Percentiles rank a stretch among this genome's conserved stretches.
These are phyloP conservation scores for Byasa hedistus DNA, from an alignment of 2,888 invertebrate species.

Conservation along the genomic window DNA sequence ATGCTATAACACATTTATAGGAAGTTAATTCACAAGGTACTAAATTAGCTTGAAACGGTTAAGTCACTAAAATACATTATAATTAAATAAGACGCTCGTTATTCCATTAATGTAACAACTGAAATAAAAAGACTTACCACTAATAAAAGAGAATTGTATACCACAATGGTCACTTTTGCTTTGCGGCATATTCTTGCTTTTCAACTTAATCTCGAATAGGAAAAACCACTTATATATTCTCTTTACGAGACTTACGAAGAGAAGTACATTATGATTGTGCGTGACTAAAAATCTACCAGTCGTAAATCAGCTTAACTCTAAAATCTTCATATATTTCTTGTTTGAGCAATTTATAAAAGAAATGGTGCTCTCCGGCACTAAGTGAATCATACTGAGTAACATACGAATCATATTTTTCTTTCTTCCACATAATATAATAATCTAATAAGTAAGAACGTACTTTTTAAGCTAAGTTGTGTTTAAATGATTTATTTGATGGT, in stretches of 20 bases:
- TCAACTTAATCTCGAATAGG: neutral
- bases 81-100: no score
- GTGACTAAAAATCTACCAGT: constrained; percentile 27
- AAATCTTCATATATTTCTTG: constrained; percentile 22
- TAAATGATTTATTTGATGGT: no score
- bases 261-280: constrained; percentile 28
- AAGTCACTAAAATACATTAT: neutral
- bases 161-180: neutral
- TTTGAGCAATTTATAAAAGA: constrained; percentile 13
- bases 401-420: neutral
- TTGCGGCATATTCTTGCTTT: neutral
- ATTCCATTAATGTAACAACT: no score
- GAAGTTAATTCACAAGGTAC: neutral
- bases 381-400: neutral
- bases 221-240: constrained; percentile 19
- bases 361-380: constrained; percentile 3
- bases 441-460: no score
- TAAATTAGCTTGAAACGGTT: neutral
- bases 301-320: constrained; percentile 28
- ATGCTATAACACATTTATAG: neutral
- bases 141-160: neutral
- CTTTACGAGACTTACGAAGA: constrained; percentile 23
- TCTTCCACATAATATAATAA: no score
- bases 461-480: no score
- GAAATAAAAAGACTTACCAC: no score